phyloP scores from a whole-genome alignment of 2,113 vertebrate genomes.

The Excalfactoria chinensis region DNA sequence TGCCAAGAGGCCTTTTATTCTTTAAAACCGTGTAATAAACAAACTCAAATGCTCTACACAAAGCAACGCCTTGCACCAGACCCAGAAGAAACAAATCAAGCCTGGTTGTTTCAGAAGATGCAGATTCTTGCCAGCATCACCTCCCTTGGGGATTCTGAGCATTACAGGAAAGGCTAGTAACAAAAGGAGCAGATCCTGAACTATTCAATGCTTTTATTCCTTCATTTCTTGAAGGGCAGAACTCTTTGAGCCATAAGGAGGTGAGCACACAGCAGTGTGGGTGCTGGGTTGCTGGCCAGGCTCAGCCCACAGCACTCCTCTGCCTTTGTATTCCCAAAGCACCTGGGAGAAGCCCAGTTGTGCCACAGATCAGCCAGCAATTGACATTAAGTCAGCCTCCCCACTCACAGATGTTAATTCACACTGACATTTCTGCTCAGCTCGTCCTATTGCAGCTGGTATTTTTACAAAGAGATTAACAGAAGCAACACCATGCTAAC shows the following conservation, averaged over 20 bases:
- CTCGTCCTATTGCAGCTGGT: not conserved
- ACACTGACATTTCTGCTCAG: not conserved
- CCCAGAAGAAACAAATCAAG: not conserved
- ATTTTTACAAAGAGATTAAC: not conserved
- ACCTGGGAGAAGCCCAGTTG: not conserved
- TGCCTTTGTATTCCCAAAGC: rapidly evolving
- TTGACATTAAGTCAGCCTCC: not conserved
- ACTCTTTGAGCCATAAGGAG: not conserved
- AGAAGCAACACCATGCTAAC: not conserved
- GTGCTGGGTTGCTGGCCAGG: rapidly evolving
- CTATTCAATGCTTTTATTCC: not conserved
- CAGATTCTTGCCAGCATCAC: rapidly evolving
- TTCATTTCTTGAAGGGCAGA: not conserved
- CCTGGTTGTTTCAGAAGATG: not conserved
- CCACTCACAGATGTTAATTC: not conserved
- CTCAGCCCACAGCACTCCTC: not conserved
- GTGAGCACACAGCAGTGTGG: not conserved
- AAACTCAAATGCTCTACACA: not conserved
- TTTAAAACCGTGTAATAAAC: not conserved
- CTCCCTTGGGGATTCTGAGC: not conserved
- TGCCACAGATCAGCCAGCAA: rapidly evolving
- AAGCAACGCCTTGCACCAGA: not conserved
- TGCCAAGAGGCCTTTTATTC: not conserved
- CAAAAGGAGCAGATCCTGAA: not conserved
- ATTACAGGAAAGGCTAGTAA: not conserved